Percentiles rank a stretch among this genome's conserved stretches.
phyloP scores from a whole-genome alignment of 2,113 vertebrate genomes.

The Pagrus major region DNA sequence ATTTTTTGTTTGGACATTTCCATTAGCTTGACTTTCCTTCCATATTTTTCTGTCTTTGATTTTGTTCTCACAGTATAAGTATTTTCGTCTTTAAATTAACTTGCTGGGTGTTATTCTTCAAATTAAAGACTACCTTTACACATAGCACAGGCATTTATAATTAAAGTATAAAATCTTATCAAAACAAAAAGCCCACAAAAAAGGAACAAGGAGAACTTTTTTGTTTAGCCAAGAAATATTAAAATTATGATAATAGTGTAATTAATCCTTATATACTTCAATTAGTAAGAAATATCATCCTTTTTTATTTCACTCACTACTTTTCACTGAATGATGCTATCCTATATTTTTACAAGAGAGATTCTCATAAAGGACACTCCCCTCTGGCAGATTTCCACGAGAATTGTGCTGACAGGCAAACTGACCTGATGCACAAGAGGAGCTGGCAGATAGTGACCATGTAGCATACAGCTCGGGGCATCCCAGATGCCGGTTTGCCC shows the following conservation, averaged over 20 bases:
- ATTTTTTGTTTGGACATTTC: not conserved
- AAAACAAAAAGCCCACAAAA: too few species aligned
- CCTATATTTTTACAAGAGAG: not conserved
- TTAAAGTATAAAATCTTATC: too few species aligned
- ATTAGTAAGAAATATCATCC: not conserved
- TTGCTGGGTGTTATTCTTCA: too few species aligned
- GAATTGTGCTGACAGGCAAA: conserved; percentile 11
- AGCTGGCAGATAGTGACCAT: conserved; percentile 42
- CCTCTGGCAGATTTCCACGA: not conserved
- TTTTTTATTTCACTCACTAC: not conserved
- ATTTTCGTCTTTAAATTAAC: too few species aligned
- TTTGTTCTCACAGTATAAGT: not conserved
- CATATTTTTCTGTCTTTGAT: not conserved
- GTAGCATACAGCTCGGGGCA: conserved; percentile 15
- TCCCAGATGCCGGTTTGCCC: conserved; percentile 20
- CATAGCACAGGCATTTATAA: too few species aligned
- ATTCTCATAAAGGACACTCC: not conserved
- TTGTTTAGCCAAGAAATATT: not conserved
- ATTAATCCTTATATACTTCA: too few species aligned
- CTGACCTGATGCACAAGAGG: conserved; percentile 22
- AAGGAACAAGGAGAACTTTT: not conserved
- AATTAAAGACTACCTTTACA: too few species aligned
- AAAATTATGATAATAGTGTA: too few species aligned
- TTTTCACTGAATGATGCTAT: not conserved
- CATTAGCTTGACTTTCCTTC: not conserved